Conservation (phyloP, 2,797 vertebrate genomes). For the Typhlichthys eigenmanni region DNA sequence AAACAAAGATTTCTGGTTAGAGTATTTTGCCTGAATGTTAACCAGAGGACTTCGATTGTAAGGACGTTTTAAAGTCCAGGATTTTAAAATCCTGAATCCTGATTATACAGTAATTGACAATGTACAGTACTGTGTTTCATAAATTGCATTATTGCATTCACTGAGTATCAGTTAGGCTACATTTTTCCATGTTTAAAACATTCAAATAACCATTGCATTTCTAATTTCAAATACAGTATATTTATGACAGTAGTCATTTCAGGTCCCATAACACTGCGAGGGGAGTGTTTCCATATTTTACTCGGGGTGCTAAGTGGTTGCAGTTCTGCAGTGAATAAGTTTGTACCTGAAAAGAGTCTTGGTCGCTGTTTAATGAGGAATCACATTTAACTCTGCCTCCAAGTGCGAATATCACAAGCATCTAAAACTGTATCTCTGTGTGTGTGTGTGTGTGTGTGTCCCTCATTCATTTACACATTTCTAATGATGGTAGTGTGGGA, state of each 20-base stretch:
- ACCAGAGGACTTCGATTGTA: no score
- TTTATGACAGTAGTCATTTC: no score
- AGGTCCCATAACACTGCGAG: constrained; percentile 55
- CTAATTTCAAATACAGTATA: constrained; percentile 2
- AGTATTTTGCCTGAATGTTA: no score
- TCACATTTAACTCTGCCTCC: constrained; percentile 64
- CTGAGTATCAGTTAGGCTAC: no score
- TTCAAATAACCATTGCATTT: no score
- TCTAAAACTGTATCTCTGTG: constrained; percentile 26
- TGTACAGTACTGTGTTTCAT: no score
- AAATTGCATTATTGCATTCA: no score
- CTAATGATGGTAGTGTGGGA: constrained; percentile 35
- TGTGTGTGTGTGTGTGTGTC: neutral
- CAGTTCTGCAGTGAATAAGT: constrained; percentile 57
- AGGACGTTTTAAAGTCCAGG: no score
- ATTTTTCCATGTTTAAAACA: no score
- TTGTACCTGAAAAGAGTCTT: constrained; percentile 64
- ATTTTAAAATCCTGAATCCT: no score
- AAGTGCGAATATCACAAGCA: constrained; percentile 73
- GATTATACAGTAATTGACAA: no score
- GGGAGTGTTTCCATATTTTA: constrained; percentile 72
- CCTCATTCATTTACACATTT: constrained; percentile 50
- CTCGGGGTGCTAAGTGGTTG: constrained; percentile 77
- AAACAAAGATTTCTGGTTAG: no score
- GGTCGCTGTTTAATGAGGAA: constrained; percentile 68